Evolutionary conservation across 2,888 invertebrate species (phyloP), one percentile per base, ranked within the genome.

Genomic region (Fabriciana adippe): DNA sequence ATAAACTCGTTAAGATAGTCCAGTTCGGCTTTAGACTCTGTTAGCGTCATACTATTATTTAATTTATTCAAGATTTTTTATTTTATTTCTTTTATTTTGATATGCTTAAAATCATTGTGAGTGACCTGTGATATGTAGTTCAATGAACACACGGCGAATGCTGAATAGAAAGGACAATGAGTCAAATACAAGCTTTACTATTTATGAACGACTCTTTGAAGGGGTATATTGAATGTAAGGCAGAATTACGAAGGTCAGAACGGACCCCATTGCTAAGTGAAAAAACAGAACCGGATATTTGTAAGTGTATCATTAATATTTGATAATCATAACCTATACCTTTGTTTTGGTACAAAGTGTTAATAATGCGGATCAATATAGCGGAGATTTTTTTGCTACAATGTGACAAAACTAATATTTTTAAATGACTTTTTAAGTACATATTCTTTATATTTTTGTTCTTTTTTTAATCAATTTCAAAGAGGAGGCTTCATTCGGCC

Each of bases 201-300:
- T 69, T 68, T 16, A 66, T 54, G 1, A 68, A 65, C 55, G 68
- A 64, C 62, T 72, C 35, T 11, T 41, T 41, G 35, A 41, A 41
- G 69, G 48, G 47, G 57, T 16, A 59, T 47, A 47, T n/a, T 60
- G 67, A 26, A 51, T 18, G 13, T 67, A 64, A 14, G 61, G 16
- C 14, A 41, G 54, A 67, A 57, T 61, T 48, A 45, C 67, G 72
- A 59, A 26, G 72, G 31, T 80, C 84, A 48, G 90, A 90, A 81
- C 81, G 83, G 81, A 86, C 88, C 21, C 90, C 89, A 6, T 75
- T 90, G 71, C 76, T 90, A 41, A 11, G 8, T 35, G 35, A 41
- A 41, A 11, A 41, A 41, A 41, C 8, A 41, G 11, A 41, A 41
- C 35, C 35, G 11, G 11, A 11, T 41, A 41, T 11, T 41, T 41